phyloP scores from a whole-genome alignment of 2,888 invertebrate species.

The Cantharis flavilabris region DNA sequence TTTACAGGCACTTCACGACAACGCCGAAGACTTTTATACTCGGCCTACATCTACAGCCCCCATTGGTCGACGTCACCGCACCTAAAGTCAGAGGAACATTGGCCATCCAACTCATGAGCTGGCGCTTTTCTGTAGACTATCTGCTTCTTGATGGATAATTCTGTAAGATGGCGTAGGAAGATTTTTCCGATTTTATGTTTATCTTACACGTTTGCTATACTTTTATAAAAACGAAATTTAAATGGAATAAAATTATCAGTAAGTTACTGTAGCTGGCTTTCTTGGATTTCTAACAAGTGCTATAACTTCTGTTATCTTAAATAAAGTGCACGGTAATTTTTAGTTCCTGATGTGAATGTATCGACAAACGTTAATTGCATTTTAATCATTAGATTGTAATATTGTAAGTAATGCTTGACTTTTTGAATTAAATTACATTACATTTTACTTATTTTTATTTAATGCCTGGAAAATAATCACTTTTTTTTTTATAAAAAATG shows the following conservation, averaged over 20 bases:
- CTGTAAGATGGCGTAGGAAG: conserved; percentile 14
- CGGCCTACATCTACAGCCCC: conserved; percentile 55
- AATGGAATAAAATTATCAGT: not conserved
- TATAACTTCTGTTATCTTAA: not conserved
- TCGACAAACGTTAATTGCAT: not conserved
- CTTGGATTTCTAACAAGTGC: not conserved
- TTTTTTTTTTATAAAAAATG: not conserved
- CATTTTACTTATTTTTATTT: not conserved
- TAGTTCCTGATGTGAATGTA: not conserved
- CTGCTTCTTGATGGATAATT: conserved; percentile 12
- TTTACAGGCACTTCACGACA: conserved; percentile 53
- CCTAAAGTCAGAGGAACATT: conserved; percentile 48
- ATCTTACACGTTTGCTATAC: not conserved
- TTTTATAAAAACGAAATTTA: not conserved
- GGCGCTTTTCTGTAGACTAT: conserved; percentile 40
- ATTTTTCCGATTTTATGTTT: not conserved
- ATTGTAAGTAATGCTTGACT: not conserved
- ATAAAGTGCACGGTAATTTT: not conserved
- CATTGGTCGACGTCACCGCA: conserved; percentile 51
- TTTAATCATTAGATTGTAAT: not conserved
- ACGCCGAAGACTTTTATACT: conserved; percentile 54
- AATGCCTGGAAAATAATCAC: not conserved
- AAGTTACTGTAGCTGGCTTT: not conserved
- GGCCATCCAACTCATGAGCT: conserved; percentile 41
- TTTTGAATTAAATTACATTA: not conserved